Percentiles rank a stretch among this genome's conserved stretches.
Evolutionary conservation across 2,113 vertebrate species (phyloP).

Genomic region (Sylvicapra grimmia): DNA sequence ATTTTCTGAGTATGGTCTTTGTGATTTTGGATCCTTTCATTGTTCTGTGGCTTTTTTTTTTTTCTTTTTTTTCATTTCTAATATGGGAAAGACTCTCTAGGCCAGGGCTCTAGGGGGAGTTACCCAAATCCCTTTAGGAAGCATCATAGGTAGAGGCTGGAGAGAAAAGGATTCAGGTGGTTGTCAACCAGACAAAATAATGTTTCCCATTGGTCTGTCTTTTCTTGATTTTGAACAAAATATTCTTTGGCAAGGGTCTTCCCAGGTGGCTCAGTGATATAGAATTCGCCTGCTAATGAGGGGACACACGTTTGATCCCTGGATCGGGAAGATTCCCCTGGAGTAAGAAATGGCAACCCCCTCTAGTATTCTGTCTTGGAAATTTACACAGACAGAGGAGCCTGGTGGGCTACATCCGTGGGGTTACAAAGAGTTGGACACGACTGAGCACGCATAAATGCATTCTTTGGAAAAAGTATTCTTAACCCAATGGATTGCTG

Average conservation of each 20-base stretch:
- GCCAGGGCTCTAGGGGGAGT: not conserved
- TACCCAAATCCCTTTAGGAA: not conserved
- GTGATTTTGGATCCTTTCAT: not conserved
- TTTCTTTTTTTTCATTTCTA: not conserved
- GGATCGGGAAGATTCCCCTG: not conserved
- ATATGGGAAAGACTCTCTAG: not conserved
- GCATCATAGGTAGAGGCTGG: not conserved
- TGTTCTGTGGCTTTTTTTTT: not conserved
- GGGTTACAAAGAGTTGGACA: not conserved
- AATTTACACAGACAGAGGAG: not conserved
- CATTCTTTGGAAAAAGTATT: not conserved
- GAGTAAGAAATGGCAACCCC: not conserved
- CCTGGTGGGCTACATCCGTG: rapidly evolving
- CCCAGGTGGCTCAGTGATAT: not conserved
- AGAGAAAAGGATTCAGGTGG: not conserved
- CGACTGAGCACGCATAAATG: rapidly evolving
- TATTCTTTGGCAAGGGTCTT: not conserved
- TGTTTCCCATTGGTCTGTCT: not conserved
- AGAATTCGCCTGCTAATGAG: rapidly evolving
- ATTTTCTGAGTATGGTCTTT: not conserved
- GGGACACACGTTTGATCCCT: not conserved
- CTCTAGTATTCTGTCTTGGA: not conserved
- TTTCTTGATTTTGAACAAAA: not conserved
- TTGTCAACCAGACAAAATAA: not conserved
- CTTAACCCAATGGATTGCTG: not conserved